Conservation (phyloP, 2,113 vertebrate species). For the Thamnaconus septentrionalis region DNA sequence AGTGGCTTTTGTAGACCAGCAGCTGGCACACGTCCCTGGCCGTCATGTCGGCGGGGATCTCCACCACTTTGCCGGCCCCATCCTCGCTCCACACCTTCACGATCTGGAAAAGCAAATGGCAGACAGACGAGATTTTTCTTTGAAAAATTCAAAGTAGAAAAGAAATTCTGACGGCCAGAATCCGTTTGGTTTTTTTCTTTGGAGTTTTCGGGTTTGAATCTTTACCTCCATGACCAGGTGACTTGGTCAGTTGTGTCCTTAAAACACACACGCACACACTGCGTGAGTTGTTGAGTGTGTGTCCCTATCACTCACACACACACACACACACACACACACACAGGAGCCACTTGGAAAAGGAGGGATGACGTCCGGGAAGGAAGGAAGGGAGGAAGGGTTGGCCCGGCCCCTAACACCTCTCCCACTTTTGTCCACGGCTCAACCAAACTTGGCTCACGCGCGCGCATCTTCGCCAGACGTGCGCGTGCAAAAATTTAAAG, state of each 20-base stretch:
- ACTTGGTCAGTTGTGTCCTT: constrained; percentile 43
- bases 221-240: constrained; percentile 66
- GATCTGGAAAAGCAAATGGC: constrained; percentile 78
- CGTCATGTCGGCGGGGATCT: constrained; percentile 93
- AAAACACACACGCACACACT: constrained; percentile 34
- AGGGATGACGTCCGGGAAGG: constrained; percentile 53
- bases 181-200: no score
- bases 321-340: no score
- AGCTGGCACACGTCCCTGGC: constrained; percentile 95
- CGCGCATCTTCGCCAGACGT: constrained; percentile 12
- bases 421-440: constrained; percentile 54
- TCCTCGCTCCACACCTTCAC: constrained; percentile 98
- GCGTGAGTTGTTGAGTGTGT: no score
- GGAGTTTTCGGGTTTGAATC: background rate
- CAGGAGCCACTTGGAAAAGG: background rate
- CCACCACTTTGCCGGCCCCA: constrained; percentile 94
- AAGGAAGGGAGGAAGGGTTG: background rate
- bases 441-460: constrained; percentile 38
- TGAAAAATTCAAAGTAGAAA: no score
- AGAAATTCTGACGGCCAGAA: no score
- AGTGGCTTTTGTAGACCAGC: constrained; percentile 97
- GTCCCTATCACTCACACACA: no score
- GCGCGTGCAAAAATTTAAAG: constrained; percentile 26
- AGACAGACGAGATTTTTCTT: background rate
- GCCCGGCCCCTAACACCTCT: constrained; percentile 22